Evolutionary conservation across 64 coral and sea anemone species (phyloP), one percentile per base, ranked within the genome.

Genomic region (Cladopsammia gracilis): DNA sequence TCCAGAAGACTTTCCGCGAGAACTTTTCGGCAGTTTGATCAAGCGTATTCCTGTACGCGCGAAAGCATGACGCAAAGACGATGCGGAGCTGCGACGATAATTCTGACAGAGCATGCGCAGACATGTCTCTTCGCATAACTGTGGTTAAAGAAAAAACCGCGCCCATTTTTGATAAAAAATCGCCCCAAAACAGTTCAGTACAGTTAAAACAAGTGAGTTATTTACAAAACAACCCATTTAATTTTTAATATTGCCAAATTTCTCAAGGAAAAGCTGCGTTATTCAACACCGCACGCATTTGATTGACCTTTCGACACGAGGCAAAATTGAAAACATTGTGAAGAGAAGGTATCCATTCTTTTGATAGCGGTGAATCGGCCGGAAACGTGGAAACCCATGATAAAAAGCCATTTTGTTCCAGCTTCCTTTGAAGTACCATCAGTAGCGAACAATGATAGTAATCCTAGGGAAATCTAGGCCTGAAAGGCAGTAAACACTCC

Each of bases 11-110:
- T 22, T 84, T 84, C 24, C 20, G 62, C 62, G 44, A 49, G 45
- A 68, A 64, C 18, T 67, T 67, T 69, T 67, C 50, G 43, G 9
- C 80, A 64, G 58, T 64, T 62, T 60, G 25, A 18, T 82, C 59
- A 82, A 62, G 62, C 80, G 24, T 48, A 45, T 16, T 20, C 6
- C 4, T 34, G 0, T 44, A 23, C 9, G 80, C 62, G 45, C 20
- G 80, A 34, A 48, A 84, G 60, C 80, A 67, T 84, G 61, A 67
- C 18, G 62, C 80, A 67, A 54, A 77, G 47, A 20, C n/a, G 48
- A n/a, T n/a, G n/a, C n/a, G n/a, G n/a, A n/a, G n/a, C n/a, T n/a
- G n/a, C n/a, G n/a, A n/a, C n/a, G n/a, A n/a, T n/a, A n/a, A n/a
- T n/a, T n/a, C 45, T 50, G 26, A 84, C 7, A 5, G 80, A 48